Evolutionary conservation across 1,140 invertebrate species (phyloP).

Genomic region (Cecropterus lyciades): DNA sequence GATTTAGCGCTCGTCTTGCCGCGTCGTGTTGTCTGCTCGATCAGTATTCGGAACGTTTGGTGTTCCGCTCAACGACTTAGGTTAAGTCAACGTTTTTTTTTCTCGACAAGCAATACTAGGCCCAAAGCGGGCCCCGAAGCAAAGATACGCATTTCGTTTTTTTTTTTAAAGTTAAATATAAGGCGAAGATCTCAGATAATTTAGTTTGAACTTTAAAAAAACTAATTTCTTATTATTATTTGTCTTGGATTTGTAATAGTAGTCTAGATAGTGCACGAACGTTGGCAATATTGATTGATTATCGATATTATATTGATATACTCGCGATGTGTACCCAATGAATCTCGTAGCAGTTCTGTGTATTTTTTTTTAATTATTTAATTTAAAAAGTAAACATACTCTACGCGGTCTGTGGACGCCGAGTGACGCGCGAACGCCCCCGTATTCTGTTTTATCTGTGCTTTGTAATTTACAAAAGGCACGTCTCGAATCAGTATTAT

Average conservation of each 20-base stretch:
- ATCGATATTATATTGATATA: slow-evolving; percentile 44
- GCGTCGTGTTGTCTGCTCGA: slow-evolving; percentile 41
- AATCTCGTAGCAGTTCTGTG: slow-evolving; percentile 72
- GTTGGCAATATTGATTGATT: slow-evolving; percentile 57
- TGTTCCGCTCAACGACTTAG: slow-evolving; percentile 54
- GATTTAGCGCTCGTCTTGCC: slow-evolving; percentile 56
- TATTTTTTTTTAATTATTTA: slow-evolving; percentile 50
- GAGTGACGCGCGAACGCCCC: slow-evolving; percentile 40
- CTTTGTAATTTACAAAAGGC: slow-evolving; percentile 1
- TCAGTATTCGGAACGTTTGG: slow-evolving; percentile 57
- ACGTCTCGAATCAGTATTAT: slow-evolving; percentile 52
- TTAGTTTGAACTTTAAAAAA: slow-evolving; percentile 63
- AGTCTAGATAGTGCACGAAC: slow-evolving; percentile 62
- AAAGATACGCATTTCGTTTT: slow-evolving; percentile 65
- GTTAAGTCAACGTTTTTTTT: slow-evolving; percentile 49
- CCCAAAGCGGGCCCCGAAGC: slow-evolving; percentile 56
- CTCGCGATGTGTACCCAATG: slow-evolving; percentile 50
- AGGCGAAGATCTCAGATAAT: slow-evolving; percentile 81
- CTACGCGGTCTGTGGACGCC: slow-evolving; percentile 40
- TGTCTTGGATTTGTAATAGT: slow-evolving; percentile 62
- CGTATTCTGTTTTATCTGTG: slow-evolving; percentile 1
- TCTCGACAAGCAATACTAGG: slow-evolving; percentile 50
- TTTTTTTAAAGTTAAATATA: slow-evolving; percentile 56
- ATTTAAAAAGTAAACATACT: slow-evolving; percentile 22
- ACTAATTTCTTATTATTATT: slow-evolving; percentile 54